A percentile compares a stretch with the other conserved stretches of the same genome.
phyloP scores from a whole-genome alignment of 1,140 invertebrate species.

The Cherax destructor region DNA sequence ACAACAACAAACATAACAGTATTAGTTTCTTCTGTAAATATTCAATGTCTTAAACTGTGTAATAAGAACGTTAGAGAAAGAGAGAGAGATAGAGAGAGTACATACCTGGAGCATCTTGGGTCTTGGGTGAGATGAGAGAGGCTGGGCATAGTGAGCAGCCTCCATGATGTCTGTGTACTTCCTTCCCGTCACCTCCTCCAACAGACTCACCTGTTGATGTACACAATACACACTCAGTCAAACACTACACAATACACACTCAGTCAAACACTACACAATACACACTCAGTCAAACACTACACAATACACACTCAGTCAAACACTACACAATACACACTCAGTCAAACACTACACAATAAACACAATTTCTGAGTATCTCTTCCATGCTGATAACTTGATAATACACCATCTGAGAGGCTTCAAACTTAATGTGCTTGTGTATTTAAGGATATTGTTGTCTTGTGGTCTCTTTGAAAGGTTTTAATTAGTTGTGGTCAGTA shows the following conservation, averaged over 20 bases:
- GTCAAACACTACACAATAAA: too few species aligned
- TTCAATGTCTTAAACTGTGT: neutral
- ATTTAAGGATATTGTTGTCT: neutral
- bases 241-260: neutral
- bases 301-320: neutral
- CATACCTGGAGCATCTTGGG: slow-evolving; percentile 29
- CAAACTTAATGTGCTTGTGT: neutral
- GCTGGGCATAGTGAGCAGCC: slow-evolving; percentile 18
- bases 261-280: neutral
- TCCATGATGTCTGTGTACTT: slow-evolving; percentile 25
- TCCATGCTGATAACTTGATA: too few species aligned
- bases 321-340: neutral
- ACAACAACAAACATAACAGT: too few species aligned
- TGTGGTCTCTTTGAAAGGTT: neutral
- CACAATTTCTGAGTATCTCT: neutral
- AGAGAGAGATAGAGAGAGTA: neutral
- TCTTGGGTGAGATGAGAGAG: slow-evolving; percentile 7
- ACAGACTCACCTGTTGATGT: neutral
- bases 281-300: neutral
- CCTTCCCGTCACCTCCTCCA: slow-evolving; percentile 43
- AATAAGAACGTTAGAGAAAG: neutral
- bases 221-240: neutral
- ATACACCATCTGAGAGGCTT: neutral
- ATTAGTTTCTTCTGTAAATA: neutral
- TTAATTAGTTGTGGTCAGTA: neutral